These are phyloP conservation scores for Mus spicilegus DNA, from an alignment of 2,113 vertebrate genomes.

Conservation along the genomic window DNA sequence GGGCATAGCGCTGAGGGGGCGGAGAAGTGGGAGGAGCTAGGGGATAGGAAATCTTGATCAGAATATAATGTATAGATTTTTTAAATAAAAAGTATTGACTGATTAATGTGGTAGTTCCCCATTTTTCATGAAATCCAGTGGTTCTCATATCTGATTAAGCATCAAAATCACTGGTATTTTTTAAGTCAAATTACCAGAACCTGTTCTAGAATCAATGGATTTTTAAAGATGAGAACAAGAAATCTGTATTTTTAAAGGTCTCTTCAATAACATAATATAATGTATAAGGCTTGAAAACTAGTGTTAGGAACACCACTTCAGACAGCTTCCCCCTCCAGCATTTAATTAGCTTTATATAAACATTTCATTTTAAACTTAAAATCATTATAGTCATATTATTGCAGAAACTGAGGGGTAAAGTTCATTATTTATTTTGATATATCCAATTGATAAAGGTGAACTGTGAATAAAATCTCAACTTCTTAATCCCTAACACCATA, in stretches of 20 bases:
- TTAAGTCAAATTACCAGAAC: constrained; percentile 30
- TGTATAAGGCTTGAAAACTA: background rate
- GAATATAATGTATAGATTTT: background rate
- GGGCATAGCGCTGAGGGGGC: too few species aligned
- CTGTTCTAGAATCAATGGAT: constrained; percentile 17
- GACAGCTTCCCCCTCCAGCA: background rate
- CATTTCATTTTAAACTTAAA: constrained; percentile 48
- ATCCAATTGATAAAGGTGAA: constrained; percentile 6
- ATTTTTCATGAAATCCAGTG: background rate
- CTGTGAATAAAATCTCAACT: constrained; percentile 2
- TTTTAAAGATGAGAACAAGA: background rate
- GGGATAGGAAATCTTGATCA: background rate
- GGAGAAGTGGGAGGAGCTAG: background rate
- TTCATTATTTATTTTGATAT: constrained; percentile 44
- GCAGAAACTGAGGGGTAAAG: background rate
- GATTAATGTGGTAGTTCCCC: background rate
- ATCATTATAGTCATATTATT: constrained; percentile 4
- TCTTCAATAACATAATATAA: background rate
- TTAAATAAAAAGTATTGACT: background rate
- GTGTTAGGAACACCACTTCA: background rate
- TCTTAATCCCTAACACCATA: constrained; percentile 32
- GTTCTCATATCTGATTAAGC: background rate
- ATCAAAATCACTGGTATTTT: constrained; percentile 43
- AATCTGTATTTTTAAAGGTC: background rate
- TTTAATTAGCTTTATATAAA: constrained; percentile 56